Conservation (phyloP, 1,140 invertebrate genomes). For the Chlorops oryzae region DNA sequence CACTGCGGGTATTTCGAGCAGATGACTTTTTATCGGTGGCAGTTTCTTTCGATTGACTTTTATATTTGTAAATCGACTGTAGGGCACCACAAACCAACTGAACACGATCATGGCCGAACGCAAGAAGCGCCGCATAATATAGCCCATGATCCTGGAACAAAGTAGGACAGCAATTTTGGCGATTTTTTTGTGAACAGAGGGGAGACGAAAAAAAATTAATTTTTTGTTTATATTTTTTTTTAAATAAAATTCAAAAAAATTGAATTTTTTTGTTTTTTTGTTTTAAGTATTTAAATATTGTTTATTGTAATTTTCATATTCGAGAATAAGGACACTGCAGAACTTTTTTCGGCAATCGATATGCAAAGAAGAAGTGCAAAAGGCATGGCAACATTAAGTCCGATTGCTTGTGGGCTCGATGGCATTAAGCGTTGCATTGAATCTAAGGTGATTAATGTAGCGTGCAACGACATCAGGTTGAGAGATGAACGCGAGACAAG, state of each 20-base stretch:
- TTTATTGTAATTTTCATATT: not conserved
- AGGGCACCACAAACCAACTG: slow-evolving; percentile 48
- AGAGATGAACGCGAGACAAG: no score
- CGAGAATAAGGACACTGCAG: no score
- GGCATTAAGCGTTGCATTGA: no score
- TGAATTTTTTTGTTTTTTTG: slow-evolving; percentile 1
- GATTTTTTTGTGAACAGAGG: slow-evolving; percentile 22
- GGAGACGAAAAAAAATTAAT: not conserved
- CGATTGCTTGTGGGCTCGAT: no score
- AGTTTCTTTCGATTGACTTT: slow-evolving; percentile 55
- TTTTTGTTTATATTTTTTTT: not conserved
- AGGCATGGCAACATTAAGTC: no score
- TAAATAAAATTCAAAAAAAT: not conserved
- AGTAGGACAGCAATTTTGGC: slow-evolving; percentile 48
- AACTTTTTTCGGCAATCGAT: no score
- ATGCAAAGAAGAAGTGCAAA: no score
- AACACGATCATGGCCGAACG: slow-evolving; percentile 48
- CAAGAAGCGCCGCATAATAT: slow-evolving; percentile 47
- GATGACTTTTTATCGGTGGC: slow-evolving; percentile 54
- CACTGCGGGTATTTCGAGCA: slow-evolving; percentile 57
- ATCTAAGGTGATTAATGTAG: no score
- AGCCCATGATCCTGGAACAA: slow-evolving; percentile 48
- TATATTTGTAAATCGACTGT: slow-evolving; percentile 55
- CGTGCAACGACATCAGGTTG: no score
- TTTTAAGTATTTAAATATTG: slow-evolving; percentile 1